phyloP scores from a whole-genome alignment of 2,888 invertebrate genomes.

The Druceiella hillmani region DNA sequence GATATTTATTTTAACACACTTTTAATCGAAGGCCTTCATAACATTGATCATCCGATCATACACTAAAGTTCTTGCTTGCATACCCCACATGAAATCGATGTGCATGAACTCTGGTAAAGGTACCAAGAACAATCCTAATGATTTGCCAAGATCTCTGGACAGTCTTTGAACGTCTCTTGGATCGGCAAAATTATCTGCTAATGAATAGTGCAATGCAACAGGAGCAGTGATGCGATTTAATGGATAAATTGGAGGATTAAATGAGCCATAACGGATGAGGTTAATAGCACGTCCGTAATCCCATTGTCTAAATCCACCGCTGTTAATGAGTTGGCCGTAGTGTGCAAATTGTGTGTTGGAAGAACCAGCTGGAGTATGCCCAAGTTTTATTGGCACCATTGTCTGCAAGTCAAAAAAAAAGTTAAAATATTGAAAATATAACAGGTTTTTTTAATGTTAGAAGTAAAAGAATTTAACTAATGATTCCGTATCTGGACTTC shows the following conservation, averaged over 20 bases:
- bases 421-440: background rate
- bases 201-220: conserved; percentile 51
- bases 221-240: conserved; percentile 47
- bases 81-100: conserved; percentile 53
- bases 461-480: no score
- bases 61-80: conserved; percentile 41
- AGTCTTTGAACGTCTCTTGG: conserved; percentile 42
- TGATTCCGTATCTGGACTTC: no score
- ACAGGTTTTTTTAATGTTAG: no score
- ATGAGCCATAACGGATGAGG: conserved; percentile 40
- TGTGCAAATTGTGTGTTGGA: conserved; percentile 39
- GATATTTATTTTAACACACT: no score
- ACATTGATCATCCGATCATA: conserved; percentile 31
- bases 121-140: conserved; percentile 42
- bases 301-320: conserved; percentile 34
- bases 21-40: background rate
- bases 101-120: conserved; percentile 49
- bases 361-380: conserved; percentile 39
- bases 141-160: conserved; percentile 38
- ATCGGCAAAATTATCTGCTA: conserved; percentile 54
- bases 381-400: conserved; percentile 38
- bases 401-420: conserved; percentile 29
- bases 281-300: conserved; percentile 41
- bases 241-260: conserved; percentile 49
- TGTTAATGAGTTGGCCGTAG: conserved; percentile 35